Evolutionary conservation across 2,797 vertebrate genomes (phyloP), one percentile per base, ranked within the genome.

Genomic region (Eurystomus glaucurus): DNA sequence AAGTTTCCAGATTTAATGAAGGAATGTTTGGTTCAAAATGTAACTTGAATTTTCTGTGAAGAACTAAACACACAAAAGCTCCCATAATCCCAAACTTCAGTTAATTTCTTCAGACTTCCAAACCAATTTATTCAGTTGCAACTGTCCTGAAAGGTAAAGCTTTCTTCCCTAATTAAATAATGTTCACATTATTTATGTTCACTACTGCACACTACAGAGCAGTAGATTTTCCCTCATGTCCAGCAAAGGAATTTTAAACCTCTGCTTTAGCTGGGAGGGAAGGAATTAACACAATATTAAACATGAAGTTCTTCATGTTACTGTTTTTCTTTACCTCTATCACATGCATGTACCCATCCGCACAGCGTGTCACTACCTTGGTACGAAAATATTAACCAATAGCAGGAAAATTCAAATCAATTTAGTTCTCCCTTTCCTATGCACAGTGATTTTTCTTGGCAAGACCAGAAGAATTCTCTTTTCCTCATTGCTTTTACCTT

Each of bases 361-460:
- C 50, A 26, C 26, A 85, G 33, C 46, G 18, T 11, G 6, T n/a
- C 10, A 71, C 84, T 50, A 48, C 29, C 50, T 60, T 51, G 58
- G 37, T 88, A 74, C 46, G 55, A 70, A 52, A 96, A 79, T 11
- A 14, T 61, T 95, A 93, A 90, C 48, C 60, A 86, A 88, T 69
- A 54, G 48, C 50, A 85, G 69, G 68, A 90, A 70, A 96, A 95
- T 86, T 78, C 74, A 45, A 46, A 83, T 80, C 60, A 84, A 57
- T 90, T 90, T 81, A 80, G 68, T n/a, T 93, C 61, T 97, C 50
- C 60, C 54, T 88, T 75, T 89, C 82, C 66, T 76, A 86, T 46
- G 43, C 14, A 82, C 76, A 75, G 65, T 78, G 61, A 75, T 85
- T 92, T 88, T 71, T 81, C 62, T 92, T 85, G 79, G 50, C 66